These are phyloP conservation scores for Arion vulgaris DNA, from an alignment of 1,140 invertebrate species.

Conservation along the genomic window DNA sequence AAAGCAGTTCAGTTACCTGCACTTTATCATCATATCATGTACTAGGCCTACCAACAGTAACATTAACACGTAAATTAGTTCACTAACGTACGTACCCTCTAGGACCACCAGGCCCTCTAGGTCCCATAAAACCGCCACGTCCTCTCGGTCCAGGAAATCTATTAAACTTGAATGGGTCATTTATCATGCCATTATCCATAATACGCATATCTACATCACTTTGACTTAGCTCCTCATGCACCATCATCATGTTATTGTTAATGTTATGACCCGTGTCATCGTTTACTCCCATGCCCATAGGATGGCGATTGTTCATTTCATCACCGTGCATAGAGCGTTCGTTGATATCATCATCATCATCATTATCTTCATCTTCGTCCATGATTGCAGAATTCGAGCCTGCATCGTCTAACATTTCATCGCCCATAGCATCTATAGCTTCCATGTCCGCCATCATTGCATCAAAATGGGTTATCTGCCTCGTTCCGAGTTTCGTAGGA, in stretches of 20 bases:
- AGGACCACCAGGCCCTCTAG: slow-evolving; percentile 36
- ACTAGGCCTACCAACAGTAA: too few relatives aligned
- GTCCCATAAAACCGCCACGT: slow-evolving; percentile 45
- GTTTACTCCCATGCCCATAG: slow-evolving; percentile 25
- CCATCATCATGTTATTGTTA: too few relatives aligned
- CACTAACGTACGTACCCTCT: slow-evolving; percentile 29
- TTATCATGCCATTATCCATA: slow-evolving; percentile 34
- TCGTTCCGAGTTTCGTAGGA: background rate
- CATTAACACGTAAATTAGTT: too few relatives aligned
- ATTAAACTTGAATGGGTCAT: slow-evolving; percentile 38
- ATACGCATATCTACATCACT: slow-evolving; percentile 38
- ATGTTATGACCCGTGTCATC: background rate
- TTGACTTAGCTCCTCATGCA: too few relatives aligned
- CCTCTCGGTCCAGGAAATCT: slow-evolving; percentile 44
- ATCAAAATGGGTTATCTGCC: background rate
- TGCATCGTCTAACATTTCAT: slow-evolving; percentile 11
- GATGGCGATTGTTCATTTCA: background rate
- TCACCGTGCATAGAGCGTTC: background rate
- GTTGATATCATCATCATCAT: background rate
- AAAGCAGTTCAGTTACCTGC: too few relatives aligned
- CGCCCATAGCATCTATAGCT: slow-evolving; percentile 22
- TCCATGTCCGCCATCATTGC: slow-evolving; percentile 33
- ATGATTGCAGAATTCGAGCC: background rate
- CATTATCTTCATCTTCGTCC: background rate
- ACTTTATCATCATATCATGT: too few relatives aligned